Base-by-base conservation (phyloP, 2,797 vertebrate species). In the Adrianichthys oophorus region DNA sequence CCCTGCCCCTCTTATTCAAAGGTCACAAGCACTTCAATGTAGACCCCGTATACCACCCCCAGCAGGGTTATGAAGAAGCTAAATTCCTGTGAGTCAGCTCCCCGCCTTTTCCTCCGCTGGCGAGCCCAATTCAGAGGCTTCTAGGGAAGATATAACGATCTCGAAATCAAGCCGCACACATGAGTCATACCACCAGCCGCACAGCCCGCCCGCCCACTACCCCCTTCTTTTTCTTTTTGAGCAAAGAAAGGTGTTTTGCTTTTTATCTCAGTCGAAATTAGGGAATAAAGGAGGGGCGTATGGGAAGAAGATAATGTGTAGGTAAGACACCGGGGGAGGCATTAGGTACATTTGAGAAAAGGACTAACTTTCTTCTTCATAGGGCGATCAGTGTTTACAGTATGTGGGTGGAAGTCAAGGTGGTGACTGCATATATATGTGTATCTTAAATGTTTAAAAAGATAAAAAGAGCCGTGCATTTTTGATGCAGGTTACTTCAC, bases 21-120 rank as follows among this genome's bases (percentile, higher is more conserved):
- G 83, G 83, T 86, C 80, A 82, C 62, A 21, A 55, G 71, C 71
- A 76, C 80, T 80, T 72, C 78, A 69, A 68, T 62, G 56, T 62
- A 66, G 60, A 56, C 59, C 46, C 53, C 60, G 66, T 45, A 47
- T 75, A 58, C 70, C 66, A 59, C 41, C 41, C 48, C 44, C 75
- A 53, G 64, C 19, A 47, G 44, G 62, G 65, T 66, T 50, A 68
- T 23, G 51, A 65, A 43, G 44, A 51, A 74, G 77, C 67, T 59
- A 61, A 59, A 76, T 62, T 74, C 66, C 56, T 53, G 65, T 16
- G 16, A 41, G 59, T 46, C 19, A 2, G 65, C 69, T 69, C 79
- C 68, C 76, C 59, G 72, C 62, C 17, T 77, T 48, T 23, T 53
- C 62, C 41, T 52, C 44, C 7, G 61, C 63, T 42, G 24, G 43